Evolutionary conservation across 2,113 vertebrate species (phyloP).

Genomic region (Plecturocebus donacophilus): DNA sequence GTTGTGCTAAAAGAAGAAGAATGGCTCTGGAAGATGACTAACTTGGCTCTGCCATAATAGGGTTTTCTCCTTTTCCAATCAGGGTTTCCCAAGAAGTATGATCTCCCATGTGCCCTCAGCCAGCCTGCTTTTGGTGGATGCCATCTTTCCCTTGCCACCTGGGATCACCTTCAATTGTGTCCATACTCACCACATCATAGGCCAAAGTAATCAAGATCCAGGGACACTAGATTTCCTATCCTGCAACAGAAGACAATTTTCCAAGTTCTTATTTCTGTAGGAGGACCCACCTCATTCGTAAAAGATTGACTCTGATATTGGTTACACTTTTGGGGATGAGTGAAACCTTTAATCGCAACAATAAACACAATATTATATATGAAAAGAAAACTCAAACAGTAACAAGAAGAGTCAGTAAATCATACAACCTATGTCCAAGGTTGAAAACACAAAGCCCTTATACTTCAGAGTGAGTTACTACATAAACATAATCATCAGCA

Average conservation of each 20-base stretch:
- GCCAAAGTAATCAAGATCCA: not conserved
- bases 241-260: not conserved
- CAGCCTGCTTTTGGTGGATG: not conserved
- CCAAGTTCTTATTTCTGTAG: not conserved
- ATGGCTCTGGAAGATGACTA: not conserved
- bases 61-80: not conserved
- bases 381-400: not conserved
- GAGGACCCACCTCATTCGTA: not conserved
- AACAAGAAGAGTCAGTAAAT: not conserved
- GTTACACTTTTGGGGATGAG: not conserved
- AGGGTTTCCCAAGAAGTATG: not conserved
- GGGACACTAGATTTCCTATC: not conserved
- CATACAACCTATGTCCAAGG: not conserved
- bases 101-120: not conserved
- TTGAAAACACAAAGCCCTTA: constrained; percentile 12
- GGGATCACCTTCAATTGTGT: not conserved
- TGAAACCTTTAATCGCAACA: not conserved
- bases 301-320: not conserved
- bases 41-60: not conserved
- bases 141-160: not conserved
- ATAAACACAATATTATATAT: not conserved
- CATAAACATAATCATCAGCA: not conserved
- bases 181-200: not conserved
- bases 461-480: not conserved
- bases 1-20: not conserved